Evolutionary conservation across 1,140 invertebrate species (phyloP).

Genomic region (Laodelphax striatellus): DNA sequence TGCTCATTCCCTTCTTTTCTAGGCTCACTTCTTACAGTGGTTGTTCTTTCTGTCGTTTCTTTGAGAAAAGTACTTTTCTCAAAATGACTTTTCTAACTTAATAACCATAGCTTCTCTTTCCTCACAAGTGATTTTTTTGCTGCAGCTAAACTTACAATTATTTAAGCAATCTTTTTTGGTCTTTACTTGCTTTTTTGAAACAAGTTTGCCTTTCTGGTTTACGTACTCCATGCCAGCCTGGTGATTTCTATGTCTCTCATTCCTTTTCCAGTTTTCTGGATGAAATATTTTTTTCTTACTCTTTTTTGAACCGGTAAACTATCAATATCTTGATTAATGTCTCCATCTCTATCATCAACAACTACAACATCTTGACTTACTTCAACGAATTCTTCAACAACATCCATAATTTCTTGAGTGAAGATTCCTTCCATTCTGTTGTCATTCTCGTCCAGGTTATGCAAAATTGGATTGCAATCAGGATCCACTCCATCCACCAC

Average conservation of each 20-base stretch:
- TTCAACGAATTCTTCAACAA: background rate
- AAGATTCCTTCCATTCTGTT: background rate
- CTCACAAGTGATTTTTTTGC: no score
- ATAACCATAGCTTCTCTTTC: no score
- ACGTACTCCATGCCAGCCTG: background rate
- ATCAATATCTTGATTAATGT: background rate
- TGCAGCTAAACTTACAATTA: background rate
- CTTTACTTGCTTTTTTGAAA: constrained; percentile 1
- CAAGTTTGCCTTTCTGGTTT: constrained; percentile 3
- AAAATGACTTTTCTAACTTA: no score
- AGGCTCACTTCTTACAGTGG: no score
- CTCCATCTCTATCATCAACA: background rate
- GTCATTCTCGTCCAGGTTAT: background rate
- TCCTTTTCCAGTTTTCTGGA: constrained; percentile 3
- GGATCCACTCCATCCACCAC: background rate
- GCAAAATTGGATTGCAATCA: background rate
- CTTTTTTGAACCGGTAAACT: background rate
- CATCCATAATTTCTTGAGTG: background rate
- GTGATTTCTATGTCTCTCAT: background rate
- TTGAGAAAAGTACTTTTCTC: no score
- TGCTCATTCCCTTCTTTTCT: no score
- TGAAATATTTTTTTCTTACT: background rate
- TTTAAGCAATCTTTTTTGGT: constrained; percentile 1
- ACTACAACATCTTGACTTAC: background rate
- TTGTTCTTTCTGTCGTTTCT: no score